Evolutionary conservation across 2,797 vertebrate genomes (phyloP), one percentile per base, ranked within the genome.

Genomic region (Acipenser transmontanus): DNA sequence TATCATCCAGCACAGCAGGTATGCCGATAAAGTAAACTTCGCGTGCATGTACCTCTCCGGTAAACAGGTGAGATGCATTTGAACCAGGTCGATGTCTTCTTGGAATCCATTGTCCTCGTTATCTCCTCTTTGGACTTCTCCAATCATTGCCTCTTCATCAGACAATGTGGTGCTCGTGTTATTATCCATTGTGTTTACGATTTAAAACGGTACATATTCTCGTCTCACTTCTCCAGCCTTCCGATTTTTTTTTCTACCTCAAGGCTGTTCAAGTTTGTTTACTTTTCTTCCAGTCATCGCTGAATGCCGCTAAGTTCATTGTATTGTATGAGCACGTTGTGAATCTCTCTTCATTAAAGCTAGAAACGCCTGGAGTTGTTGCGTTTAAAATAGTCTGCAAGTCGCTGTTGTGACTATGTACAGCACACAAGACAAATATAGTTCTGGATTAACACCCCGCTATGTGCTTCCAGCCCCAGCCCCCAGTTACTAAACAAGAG

Each of bases 1-100:
- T 66, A 90, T 54, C 1, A 84, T 74, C 87, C 89, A 93, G 69
- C 85, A 87, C 0, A 80, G 72, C 65, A 91, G 77, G 67, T 87
- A 85, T 0, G 66, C 85, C 47, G 84, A 76, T 68, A 89, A 73
- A 54, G 74, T 81, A 68, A 87, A 84, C 71, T 85, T 86, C 2
- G 75, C 85, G 50, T 66, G 81, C 71, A 77, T 71, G 54, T 78
- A 83, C 7, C 77, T 73, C 60, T 90, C 89, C 70, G 77, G 72
- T n/a, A 82, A 67, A 67, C 72, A 82, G 68, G 70, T 77, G 2
- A 81, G 76, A 59, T 72, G 70, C 72, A 73, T 61, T 50, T 82
- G 85, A 65, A 76, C 70, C 64, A 80, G 76, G 77, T 84, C 74
- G 8, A 6, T 7, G 50, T 20, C 14, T 17, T 49, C 65, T 2